Percentiles rank a stretch among this genome's conserved stretches.
These are phyloP conservation scores for Rhipidura dahli DNA, from an alignment of 2,113 vertebrate species.

Conservation along the genomic window DNA sequence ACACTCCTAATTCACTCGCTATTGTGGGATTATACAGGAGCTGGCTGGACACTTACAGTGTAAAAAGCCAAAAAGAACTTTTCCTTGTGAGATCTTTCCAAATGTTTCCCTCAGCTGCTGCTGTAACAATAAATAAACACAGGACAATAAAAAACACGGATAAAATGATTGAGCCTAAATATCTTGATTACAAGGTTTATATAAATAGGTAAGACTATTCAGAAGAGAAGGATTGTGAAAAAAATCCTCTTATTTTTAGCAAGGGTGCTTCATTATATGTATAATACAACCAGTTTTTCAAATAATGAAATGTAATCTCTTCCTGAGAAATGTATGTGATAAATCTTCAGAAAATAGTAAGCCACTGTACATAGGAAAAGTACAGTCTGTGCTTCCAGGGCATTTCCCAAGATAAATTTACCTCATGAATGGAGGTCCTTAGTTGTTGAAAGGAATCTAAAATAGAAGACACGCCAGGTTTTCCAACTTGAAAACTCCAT, in stretches of 20 bases:
- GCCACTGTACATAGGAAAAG: constrained; percentile 27
- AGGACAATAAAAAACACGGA: background rate
- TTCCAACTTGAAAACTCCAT: constrained; percentile 18
- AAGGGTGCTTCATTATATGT: background rate
- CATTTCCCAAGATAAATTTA: constrained; percentile 63
- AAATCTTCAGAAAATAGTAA: constrained; percentile 55
- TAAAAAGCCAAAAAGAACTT: constrained; percentile 11
- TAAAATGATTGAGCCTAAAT: background rate
- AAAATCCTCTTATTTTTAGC: background rate
- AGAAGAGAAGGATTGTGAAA: background rate
- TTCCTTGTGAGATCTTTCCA: constrained; percentile 23
- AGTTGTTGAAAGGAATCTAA: constrained; percentile 45
- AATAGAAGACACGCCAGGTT: background rate
- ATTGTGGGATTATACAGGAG: constrained; percentile 45
- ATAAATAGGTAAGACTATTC: background rate
- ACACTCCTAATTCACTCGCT: constrained; percentile 28
- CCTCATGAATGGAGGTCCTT: constrained; percentile 52
- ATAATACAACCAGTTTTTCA: background rate
- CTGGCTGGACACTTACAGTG: background rate
- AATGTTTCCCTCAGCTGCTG: constrained; percentile 38
- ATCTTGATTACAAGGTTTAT: background rate
- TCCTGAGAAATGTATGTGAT: constrained; percentile 34
- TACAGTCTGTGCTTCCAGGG: constrained; percentile 57
- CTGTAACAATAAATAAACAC: constrained; percentile 9
- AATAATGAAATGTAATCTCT: background rate